phyloP scores from a whole-genome alignment of 2,888 invertebrate genomes.

The Sympetrum striolatum region DNA sequence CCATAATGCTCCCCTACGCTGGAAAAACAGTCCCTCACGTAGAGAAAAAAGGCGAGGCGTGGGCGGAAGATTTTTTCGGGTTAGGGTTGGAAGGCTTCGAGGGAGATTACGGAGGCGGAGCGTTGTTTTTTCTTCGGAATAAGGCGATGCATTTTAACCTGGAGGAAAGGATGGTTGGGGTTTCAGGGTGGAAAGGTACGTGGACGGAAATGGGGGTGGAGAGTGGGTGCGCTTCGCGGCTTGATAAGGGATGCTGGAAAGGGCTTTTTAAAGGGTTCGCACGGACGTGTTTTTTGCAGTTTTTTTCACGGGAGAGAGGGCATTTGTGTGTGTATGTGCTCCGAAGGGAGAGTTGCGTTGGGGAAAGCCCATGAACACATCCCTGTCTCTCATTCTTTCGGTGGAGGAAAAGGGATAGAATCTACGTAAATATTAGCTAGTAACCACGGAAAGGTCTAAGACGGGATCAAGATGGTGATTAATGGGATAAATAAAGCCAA shows the following conservation, averaged over 20 bases:
- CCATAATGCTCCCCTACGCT: background rate
- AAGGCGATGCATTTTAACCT: slow-evolving; percentile 35
- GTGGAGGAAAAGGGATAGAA: background rate
- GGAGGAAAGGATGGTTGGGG: background rate
- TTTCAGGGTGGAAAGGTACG: background rate
- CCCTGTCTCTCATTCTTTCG: background rate
- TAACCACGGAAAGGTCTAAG: background rate
- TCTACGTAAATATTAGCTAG: background rate
- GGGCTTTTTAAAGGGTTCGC: background rate
- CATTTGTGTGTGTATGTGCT: background rate
- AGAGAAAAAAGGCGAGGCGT: background rate
- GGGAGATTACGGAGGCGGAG: background rate
- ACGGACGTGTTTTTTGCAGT: background rate
- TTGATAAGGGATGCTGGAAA: slow-evolving; percentile 8
- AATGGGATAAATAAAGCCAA: no score
- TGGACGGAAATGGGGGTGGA: background rate
- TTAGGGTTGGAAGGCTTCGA: background rate
- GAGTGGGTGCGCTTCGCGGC: background rate
- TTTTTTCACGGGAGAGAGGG: background rate
- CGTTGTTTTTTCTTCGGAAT: slow-evolving; percentile 24
- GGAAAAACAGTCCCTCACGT: background rate
- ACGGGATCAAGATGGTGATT: no score
- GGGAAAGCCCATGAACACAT: background rate
- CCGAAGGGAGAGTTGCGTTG: background rate
- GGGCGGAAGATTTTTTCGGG: background rate